These are phyloP conservation scores for Drosophila nasuta DNA, from an alignment of 1,140 invertebrate genomes.

Conservation along the genomic window DNA sequence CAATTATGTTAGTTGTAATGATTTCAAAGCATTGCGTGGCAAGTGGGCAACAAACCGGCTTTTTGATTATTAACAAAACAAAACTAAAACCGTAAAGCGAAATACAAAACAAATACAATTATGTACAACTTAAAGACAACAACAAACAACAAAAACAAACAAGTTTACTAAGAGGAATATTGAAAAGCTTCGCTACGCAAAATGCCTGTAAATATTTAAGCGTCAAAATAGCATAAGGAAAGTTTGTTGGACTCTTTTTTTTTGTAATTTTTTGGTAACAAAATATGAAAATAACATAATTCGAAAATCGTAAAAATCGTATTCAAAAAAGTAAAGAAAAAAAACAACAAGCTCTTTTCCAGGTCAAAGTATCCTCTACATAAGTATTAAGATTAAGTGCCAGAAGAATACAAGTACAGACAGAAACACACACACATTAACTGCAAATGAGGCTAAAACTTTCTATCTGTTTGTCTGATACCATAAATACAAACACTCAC, in stretches of 20 bases:
- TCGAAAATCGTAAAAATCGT: constrained; percentile 1
- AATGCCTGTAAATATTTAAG: constrained; percentile 77
- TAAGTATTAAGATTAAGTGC: constrained; percentile 30
- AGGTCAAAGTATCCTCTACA: constrained; percentile 44
- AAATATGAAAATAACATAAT: not conserved
- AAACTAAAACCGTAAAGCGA: constrained; percentile 39
- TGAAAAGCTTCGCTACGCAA: constrained; percentile 69
- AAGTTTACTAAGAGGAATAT: constrained; percentile 14
- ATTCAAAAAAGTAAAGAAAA: not conserved
- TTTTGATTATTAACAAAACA: constrained; percentile 45
- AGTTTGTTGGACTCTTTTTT: constrained; percentile 29
- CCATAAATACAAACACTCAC: not conserved
- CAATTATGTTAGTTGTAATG: constrained; percentile 3
- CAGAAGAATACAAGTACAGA: constrained; percentile 9
- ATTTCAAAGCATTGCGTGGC: not conserved
- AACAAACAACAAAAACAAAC: constrained; percentile 12
- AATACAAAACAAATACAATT: constrained; percentile 44
- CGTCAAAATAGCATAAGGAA: constrained; percentile 37
- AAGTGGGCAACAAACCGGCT: not conserved
- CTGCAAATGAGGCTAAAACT: constrained; percentile 31
- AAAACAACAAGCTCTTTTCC: constrained; percentile 43
- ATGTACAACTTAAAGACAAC: constrained; percentile 12
- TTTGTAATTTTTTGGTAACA: constrained; percentile 23
- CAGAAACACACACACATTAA: constrained; percentile 20
- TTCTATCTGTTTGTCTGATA: constrained; percentile 38